Evolutionary conservation across 1,140 invertebrate species (phyloP), one percentile per base, ranked within the genome.

Genomic region (Drosophila auraria): DNA sequence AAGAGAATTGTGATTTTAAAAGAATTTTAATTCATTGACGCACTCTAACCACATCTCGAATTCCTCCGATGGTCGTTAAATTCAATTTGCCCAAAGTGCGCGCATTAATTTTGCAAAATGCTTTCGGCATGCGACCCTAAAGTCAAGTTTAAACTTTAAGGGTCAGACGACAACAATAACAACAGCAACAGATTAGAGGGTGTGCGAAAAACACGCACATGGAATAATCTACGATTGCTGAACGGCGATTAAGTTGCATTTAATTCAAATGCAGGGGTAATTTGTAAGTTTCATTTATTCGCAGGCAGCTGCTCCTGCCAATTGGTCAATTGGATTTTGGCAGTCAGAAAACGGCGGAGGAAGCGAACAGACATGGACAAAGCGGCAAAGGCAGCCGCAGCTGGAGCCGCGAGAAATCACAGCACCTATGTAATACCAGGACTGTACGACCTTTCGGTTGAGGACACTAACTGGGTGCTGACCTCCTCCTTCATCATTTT

Each of bases 401-500:
- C 17, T 9, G 45, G 6, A 15, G 40, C 81, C 1, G 25, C 61
- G 8, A 71, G 91, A 15, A 93, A 93, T 73, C 70, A 73, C 36
- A 91, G 90, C 59, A 92, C 83, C 50, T 93, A 93, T 91, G 91
- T 93, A 1, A 93, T 93, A 92, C 78, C 94, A 68, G 70, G 94
- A 78, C 75, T 94, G 58, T 75, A 94, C 79, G 36, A 93, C 81
- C 93, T 94, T 40, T 94, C 95, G 64, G 94, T 96, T 0, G 98
- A 98, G 93, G 98, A 99, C 80, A 97, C 97, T 15, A 97, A 96
- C 74, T 99, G 98, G 98, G 97, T 99, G 51, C 94, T 99, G 25
- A 98, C 97, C 0, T 97, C 97, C 57, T 97, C 97, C 2, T 99
- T 99, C 90, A 98, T 99, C 76, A 99, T 99, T 65, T 99, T 99